Evolutionary conservation across 2,888 invertebrate genomes (phyloP).

Genomic region (Ophion costatus): DNA sequence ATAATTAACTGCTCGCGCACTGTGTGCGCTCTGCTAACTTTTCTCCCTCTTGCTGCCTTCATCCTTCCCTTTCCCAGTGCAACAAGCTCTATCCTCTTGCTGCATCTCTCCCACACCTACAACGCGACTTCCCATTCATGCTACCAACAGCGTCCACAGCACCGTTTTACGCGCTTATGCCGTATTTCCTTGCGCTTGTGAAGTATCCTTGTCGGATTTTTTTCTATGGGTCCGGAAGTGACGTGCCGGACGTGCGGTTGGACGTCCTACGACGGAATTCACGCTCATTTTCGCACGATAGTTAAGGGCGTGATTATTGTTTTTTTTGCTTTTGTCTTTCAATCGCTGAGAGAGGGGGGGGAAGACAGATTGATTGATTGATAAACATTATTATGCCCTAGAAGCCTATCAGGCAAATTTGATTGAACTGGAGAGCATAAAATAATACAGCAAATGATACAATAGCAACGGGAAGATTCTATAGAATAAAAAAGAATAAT

Average conservation of each 20-base stretch:
- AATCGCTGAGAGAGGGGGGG: no score
- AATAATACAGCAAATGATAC: no score
- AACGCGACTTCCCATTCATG: constrained; percentile 63
- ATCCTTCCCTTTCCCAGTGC: constrained; percentile 32
- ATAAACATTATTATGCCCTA: no score
- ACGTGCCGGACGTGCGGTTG: constrained; percentile 51
- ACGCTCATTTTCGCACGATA: constrained; percentile 33
- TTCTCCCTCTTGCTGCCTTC: constrained; percentile 56
- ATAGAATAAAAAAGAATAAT: no score
- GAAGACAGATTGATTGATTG: no score
- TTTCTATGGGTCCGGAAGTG: constrained; percentile 58
- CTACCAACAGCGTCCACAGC: constrained; percentile 27
- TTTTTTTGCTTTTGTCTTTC: neutral
- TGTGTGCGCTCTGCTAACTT: constrained; percentile 59
- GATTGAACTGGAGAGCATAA: no score
- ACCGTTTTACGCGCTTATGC: constrained; percentile 47
- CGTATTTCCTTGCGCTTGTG: neutral
- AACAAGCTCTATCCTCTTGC: constrained; percentile 12
- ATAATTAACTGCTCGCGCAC: constrained; percentile 69
- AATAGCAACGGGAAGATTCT: no score
- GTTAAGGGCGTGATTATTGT: neutral
- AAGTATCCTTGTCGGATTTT: constrained; percentile 36
- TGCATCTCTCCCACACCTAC: constrained; percentile 42
- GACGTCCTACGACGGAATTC: constrained; percentile 30
- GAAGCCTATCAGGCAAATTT: no score